Conservation (phyloP, 2,888 invertebrate genomes). For the Xanthorhoe designata region DNA sequence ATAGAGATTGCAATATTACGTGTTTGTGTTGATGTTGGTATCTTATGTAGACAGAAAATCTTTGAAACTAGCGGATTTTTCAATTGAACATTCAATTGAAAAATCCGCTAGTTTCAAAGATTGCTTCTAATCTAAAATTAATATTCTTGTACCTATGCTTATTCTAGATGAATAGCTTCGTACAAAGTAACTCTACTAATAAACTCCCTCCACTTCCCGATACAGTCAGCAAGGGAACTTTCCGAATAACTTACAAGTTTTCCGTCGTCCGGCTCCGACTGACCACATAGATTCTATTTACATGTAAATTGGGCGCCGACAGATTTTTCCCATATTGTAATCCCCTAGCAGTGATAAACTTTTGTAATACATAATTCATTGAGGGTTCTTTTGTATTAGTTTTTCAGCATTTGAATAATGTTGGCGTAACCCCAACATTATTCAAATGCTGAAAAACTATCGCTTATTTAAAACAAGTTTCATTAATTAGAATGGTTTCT, state of each 20-base stretch:
- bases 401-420: conserved; percentile 23
- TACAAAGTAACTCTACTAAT: not conserved
- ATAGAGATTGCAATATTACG: too few species aligned
- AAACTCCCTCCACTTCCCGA: not conserved
- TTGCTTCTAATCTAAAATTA: not conserved
- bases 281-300: conserved; percentile 67
- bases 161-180: not conserved
- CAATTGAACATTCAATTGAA: too few species aligned
- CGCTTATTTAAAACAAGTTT: not conserved
- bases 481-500: not conserved
- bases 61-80: too few species aligned
- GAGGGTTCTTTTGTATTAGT: conserved; percentile 52
- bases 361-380: conserved; percentile 62
- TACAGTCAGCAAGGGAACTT: conserved; percentile 60
- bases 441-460: too few species aligned
- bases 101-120: not conserved
- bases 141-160: not conserved
- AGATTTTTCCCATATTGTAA: conserved; percentile 55
- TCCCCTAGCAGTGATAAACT: conserved; percentile 56
- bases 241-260: conserved; percentile 66
- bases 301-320: conserved; percentile 67
- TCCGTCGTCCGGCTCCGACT: conserved; percentile 42
- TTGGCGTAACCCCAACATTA: not conserved
- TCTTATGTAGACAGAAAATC: not conserved
- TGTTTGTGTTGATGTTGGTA: too few species aligned